A percentile compares a stretch with the other conserved stretches of the same genome.
phyloP scores from a whole-genome alignment of 2,113 vertebrate genomes.

The Nansenia antarctica region DNA sequence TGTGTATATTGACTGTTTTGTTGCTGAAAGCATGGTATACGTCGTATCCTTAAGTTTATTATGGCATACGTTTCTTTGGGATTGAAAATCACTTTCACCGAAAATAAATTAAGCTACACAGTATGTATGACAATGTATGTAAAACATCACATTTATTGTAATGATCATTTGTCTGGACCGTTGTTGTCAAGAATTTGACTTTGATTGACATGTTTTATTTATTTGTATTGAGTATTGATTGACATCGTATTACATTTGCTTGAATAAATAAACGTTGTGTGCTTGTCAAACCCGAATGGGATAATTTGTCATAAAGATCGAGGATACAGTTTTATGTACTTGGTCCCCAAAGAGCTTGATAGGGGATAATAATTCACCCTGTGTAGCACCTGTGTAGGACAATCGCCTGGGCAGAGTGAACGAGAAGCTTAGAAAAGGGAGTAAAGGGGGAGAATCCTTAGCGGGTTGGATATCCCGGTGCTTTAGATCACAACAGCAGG shows the following conservation, averaged over 20 bases:
- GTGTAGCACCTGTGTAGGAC: no score
- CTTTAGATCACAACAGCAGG: conserved; percentile 5
- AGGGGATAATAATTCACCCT: no score
- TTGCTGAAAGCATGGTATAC: not conserved
- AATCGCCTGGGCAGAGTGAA: no score
- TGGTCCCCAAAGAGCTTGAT: no score
- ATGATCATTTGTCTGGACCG: not conserved
- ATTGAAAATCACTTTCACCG: no score
- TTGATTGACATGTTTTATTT: no score
- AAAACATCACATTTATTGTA: no score
- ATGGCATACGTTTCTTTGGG: not conserved
- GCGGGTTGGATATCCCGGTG: not conserved
- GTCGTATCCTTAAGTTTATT: not conserved
- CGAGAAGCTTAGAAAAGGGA: no score
- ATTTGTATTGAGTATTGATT: no score
- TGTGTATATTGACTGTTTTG: not conserved
- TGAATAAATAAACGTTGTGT: not conserved
- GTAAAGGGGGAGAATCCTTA: not conserved
- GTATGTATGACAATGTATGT: no score
- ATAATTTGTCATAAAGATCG: not conserved
- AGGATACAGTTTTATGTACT: no score
- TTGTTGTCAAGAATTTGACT: not conserved
- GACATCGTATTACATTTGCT: no score
- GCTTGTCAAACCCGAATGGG: not conserved
- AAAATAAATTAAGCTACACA: not conserved